Evolutionary conservation across 1,140 invertebrate species (phyloP).

Genomic region (Steinernema khuongi): DNA sequence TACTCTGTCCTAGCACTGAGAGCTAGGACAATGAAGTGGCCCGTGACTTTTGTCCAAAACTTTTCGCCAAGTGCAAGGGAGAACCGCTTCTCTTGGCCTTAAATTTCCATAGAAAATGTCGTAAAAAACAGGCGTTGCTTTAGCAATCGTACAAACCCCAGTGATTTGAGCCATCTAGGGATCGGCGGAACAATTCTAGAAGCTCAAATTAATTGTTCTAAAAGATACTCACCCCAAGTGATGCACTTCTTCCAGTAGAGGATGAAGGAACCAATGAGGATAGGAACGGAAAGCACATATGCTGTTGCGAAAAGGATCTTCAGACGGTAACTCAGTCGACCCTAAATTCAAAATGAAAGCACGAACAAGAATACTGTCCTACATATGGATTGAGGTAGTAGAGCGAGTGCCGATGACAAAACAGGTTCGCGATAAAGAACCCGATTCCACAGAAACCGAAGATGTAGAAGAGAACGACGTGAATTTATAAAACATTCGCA

Average conservation of each 20-base stretch:
- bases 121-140: too few relatives aligned
- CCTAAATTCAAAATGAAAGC: slow-evolving; percentile 22
- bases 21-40: too few relatives aligned
- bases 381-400: slow-evolving; percentile 44
- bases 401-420: slow-evolving; percentile 40
- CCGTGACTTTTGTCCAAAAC: too few relatives aligned
- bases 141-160: too few relatives aligned
- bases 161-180: too few relatives aligned
- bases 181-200: neutral
- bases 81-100: too few relatives aligned
- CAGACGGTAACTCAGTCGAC: slow-evolving; percentile 31
- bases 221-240: slow-evolving; percentile 34
- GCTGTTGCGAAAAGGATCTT: slow-evolving; percentile 34
- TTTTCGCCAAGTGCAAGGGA: too few relatives aligned
- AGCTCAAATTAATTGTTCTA: neutral
- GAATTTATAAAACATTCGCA: slow-evolving; percentile 29
- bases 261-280: slow-evolving; percentile 33
- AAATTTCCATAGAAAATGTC: too few relatives aligned
- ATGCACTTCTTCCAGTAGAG: slow-evolving; percentile 44
- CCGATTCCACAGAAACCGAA: slow-evolving; percentile 40
- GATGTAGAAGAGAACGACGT: slow-evolving; percentile 41
- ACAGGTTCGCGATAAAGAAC: slow-evolving; percentile 36
- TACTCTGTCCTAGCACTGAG: too few relatives aligned
- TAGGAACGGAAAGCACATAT: slow-evolving; percentile 34
- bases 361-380: slow-evolving; percentile 10